These are phyloP conservation scores for Chrysomela aeneicollis DNA, from an alignment of 2,888 invertebrate species.

Conservation along the genomic window DNA sequence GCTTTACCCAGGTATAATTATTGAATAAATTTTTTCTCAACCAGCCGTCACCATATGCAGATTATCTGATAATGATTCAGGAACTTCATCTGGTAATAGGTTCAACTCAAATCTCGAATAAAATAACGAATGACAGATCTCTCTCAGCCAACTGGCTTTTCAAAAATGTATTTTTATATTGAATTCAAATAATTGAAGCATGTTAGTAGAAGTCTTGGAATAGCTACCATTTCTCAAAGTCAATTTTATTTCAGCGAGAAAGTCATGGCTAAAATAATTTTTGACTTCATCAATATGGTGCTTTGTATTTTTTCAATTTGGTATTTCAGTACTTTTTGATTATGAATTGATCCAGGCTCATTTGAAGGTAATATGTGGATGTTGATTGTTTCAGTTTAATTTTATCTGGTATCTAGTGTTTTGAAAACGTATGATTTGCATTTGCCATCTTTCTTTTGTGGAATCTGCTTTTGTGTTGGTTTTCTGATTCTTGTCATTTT, in stretches of 20 bases:
- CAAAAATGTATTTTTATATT: neutral
- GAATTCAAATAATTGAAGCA: neutral
- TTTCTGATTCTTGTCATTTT: neutral
- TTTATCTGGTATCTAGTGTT: neutral
- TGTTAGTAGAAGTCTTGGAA: neutral
- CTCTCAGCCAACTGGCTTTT: too few species aligned
- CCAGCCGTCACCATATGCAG: too few species aligned
- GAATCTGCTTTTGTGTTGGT: neutral
- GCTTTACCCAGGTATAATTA: too few species aligned
- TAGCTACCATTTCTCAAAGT: neutral
- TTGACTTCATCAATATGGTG: neutral
- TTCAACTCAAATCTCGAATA: too few species aligned
- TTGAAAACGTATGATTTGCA: neutral
- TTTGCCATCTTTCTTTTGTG: neutral
- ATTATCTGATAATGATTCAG: too few species aligned
- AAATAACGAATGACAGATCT: too few species aligned
- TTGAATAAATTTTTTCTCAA: too few species aligned
- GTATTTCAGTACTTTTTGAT: neutral
- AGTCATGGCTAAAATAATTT: constrained; percentile 2
- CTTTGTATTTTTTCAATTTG: neutral
- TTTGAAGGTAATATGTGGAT: neutral
- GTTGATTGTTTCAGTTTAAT: neutral
- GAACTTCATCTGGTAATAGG: too few species aligned
- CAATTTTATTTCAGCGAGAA: neutral
- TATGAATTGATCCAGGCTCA: neutral